These are phyloP conservation scores for Petrolisthes cinctipes DNA, from an alignment of 2,888 invertebrate species.

Conservation along the genomic window DNA sequence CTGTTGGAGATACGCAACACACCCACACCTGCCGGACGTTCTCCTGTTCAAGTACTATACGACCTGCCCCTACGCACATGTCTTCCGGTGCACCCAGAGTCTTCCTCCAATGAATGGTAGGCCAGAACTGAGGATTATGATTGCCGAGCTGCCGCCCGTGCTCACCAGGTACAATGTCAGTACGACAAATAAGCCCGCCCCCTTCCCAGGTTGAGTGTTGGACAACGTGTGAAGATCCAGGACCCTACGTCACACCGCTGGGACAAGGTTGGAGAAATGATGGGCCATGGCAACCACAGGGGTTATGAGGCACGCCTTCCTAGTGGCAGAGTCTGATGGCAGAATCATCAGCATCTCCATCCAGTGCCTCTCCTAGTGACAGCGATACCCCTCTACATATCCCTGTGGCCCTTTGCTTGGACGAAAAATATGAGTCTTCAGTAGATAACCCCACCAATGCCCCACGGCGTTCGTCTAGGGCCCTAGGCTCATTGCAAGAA, in stretches of 20 bases:
- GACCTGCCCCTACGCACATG: constrained; percentile 4
- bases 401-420: background rate
- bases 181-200: background rate
- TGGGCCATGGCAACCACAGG: background rate
- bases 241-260: background rate
- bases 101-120: background rate
- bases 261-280: background rate
- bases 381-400: background rate
- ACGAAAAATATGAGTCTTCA: too few species aligned
- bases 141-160: background rate
- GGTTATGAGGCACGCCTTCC: background rate
- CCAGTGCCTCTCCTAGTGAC: constrained; percentile 12
- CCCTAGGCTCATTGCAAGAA: too few species aligned
- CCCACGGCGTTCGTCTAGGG: too few species aligned
- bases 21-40: background rate
- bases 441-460: too few species aligned
- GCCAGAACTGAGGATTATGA: background rate
- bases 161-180: background rate
- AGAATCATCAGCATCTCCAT: background rate
- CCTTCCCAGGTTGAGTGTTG: background rate
- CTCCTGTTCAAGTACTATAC: constrained; percentile 13
- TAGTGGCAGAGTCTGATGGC: constrained; percentile 12
- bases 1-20: constrained; percentile 8
- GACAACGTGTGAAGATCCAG: background rate
- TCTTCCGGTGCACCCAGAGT: background rate